Percentiles rank a stretch among this genome's conserved stretches.
Conservation (phyloP, 2,113 vertebrate genomes). For the Apodemus sylvaticus region DNA sequence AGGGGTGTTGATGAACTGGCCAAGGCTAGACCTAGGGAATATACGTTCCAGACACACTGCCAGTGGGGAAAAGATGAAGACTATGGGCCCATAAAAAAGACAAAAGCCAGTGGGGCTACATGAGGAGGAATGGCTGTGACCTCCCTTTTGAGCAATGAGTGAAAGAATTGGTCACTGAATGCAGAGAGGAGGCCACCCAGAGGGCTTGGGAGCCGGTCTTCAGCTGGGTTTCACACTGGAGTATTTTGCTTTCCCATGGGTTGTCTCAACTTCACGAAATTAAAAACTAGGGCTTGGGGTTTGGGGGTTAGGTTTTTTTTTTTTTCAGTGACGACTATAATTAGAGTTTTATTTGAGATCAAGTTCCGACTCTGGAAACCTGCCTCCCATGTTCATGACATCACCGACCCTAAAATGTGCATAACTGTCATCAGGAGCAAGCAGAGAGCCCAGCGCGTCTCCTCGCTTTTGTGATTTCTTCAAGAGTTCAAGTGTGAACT, state of each 20-base stretch:
- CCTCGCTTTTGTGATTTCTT: background rate
- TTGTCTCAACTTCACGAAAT: constrained; percentile 26
- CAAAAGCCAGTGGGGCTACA: fast-evolving
- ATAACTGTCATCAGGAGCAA: background rate
- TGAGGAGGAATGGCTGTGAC: background rate
- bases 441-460: background rate
- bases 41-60: background rate
- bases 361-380: background rate
- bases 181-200: fast-evolving
- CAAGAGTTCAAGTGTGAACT: background rate
- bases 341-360: constrained; percentile 51
- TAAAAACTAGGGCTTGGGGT: background rate
- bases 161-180: fast-evolving
- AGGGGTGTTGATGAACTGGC: background rate
- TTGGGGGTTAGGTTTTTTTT: background rate
- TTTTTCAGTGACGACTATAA: constrained; percentile 11
- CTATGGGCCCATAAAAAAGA: background rate
- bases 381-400: constrained; percentile 33
- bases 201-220: background rate
- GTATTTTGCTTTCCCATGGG: background rate
- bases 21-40: background rate
- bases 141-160: background rate
- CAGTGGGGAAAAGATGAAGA: fast-evolving
- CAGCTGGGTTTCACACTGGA: background rate
- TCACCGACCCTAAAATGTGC: background rate